phyloP scores from a whole-genome alignment of 2,113 vertebrate species.

The Triplophysa rosa region DNA sequence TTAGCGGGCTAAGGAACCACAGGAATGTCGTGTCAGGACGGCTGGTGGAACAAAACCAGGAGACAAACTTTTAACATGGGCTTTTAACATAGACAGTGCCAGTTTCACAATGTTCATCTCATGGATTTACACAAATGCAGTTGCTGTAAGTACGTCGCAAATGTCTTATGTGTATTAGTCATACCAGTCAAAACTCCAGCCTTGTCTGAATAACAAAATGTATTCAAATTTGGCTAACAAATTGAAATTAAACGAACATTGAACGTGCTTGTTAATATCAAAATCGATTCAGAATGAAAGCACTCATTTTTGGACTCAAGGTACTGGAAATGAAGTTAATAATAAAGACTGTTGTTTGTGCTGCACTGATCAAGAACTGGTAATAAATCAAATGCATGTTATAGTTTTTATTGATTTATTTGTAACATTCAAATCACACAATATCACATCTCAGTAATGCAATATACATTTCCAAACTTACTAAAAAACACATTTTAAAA shows the following conservation, averaged over 20 bases:
- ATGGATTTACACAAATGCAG: neutral
- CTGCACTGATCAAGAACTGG: neutral
- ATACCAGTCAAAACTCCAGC: neutral
- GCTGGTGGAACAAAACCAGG: constrained; percentile 70
- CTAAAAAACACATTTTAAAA: constrained; percentile 33
- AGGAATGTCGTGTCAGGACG: constrained; percentile 88
- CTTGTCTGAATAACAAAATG: too few relatives aligned
- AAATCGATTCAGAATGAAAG: neutral
- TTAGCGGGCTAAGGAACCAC: constrained; percentile 90
- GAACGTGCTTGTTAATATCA: neutral
- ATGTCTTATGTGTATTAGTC: neutral
- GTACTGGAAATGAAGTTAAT: too few relatives aligned
- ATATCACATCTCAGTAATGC: constrained; percentile 56
- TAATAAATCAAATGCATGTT: constrained; percentile 19
- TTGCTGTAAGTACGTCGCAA: neutral
- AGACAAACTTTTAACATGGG: neutral
- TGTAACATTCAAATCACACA: constrained; percentile 54
- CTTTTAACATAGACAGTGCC: neutral
- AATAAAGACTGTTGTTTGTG: too few relatives aligned
- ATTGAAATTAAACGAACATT: neutral
- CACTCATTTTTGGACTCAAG: neutral
- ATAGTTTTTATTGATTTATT: constrained; percentile 34
- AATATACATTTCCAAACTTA: constrained; percentile 33
- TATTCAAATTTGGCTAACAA: neutral
- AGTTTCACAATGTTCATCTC: neutral